Base-by-base conservation (phyloP, 2,113 vertebrate genomes). In the Corydoras maculifer region DNA sequence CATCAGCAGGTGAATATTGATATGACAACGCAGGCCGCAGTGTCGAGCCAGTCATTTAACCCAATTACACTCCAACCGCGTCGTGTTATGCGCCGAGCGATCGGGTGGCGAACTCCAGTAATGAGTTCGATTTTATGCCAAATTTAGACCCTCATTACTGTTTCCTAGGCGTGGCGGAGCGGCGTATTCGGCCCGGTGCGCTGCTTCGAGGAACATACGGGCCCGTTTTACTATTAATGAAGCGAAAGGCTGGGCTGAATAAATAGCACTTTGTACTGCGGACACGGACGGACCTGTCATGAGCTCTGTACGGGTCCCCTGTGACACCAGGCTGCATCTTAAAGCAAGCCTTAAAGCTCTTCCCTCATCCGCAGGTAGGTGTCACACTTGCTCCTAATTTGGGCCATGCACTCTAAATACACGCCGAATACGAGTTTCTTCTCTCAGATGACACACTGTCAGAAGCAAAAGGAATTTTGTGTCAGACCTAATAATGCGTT, bases 61-160 rank as follows among this genome's bases (percentile, higher is more conserved):
- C 92, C 94, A 93, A 96, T 96, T 97, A 94, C 89, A 90, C 86
- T 84, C 86, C 90, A 91, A 91, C 90, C 89, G 89, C 92, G 88
- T 87, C 91, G 90, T 89, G 89, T 93, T 94, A 93, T 93, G 93
- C 91, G 93, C 93, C 90, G 91, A 94, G 92, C 91, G 92, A 94
- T 95, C 94, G 93, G 91, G 90, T 91, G 90, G 85, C 92, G 93
- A 95, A 94, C 93, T 92, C 88, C 86, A 83, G 91, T 97, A 97
- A 96, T 97, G 92, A 98, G 92, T 94, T 96, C 93, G 93, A 97
- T 97, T 98, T 97, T 97, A 95, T 96, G 94, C 94, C 91, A 94
- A 93, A 94, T 98, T 95, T 95, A 93, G 89, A 88, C 85, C 85
- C 90, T 93, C 92, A 91, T 92, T 92, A 90, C 91, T 88, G 88